These are phyloP conservation scores for Marronus borbonicus DNA, from an alignment of 2,888 invertebrate species.

Conservation along the genomic window DNA sequence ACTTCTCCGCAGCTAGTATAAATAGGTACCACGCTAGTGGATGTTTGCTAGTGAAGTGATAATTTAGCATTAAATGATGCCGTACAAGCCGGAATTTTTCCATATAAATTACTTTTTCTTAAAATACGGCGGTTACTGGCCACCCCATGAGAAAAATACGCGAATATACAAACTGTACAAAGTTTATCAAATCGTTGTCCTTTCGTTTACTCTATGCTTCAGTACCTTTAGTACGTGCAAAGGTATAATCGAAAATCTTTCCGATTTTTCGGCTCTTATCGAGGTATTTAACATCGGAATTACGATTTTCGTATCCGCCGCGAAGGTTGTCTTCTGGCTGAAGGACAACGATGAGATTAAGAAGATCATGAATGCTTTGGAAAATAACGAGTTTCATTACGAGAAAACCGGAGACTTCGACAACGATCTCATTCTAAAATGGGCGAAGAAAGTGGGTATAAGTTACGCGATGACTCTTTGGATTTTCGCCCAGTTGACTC, in stretches of 20 bases:
- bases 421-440: conserved; percentile 56
- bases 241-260: conserved; percentile 14
- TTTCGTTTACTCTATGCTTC: background rate
- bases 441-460: conserved; percentile 59
- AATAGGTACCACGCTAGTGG: too few relatives aligned
- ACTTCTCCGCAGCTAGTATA: too few relatives aligned
- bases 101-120: background rate
- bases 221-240: background rate
- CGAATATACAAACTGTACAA: background rate
- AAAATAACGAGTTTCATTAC: conserved; percentile 59
- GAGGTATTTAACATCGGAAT: conserved; percentile 62
- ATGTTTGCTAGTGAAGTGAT: too few relatives aligned
- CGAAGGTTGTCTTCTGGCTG: conserved; percentile 63
- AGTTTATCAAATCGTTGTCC: background rate
- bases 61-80: background rate
- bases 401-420: conserved; percentile 57
- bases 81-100: conserved; percentile 14
- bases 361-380: conserved; percentile 59
- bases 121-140: background rate
- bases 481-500: conserved; percentile 59
- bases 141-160: background rate
- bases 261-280: conserved; percentile 59
- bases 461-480: conserved; percentile 60
- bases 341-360: conserved; percentile 57
- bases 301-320: conserved; percentile 62